These are phyloP conservation scores for Prionace glauca DNA, from an alignment of 2,797 vertebrate genomes.

Conservation along the genomic window DNA sequence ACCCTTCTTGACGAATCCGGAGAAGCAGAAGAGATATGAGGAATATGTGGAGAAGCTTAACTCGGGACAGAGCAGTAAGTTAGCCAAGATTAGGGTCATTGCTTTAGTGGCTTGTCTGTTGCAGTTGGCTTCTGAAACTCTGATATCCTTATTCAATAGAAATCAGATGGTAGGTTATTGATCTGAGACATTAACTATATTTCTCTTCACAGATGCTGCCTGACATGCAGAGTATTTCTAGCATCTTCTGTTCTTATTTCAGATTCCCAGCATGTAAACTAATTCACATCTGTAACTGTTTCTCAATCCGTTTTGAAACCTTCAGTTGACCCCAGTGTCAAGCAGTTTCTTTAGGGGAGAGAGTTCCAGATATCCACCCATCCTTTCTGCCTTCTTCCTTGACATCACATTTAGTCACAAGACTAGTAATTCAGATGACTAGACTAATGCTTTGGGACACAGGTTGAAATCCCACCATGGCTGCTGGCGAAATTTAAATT, in stretches of 20 bases:
- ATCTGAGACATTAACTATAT: neutral
- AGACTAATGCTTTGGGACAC: too few species aligned
- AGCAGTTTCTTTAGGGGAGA: neutral
- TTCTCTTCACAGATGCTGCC: neutral
- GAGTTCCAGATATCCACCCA: neutral
- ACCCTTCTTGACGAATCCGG: slow-evolving; percentile 76
- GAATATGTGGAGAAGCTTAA: slow-evolving; percentile 67
- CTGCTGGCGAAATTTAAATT: too few species aligned
- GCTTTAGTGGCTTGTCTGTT: slow-evolving; percentile 16
- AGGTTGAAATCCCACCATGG: too few species aligned
- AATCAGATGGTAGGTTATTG: neutral
- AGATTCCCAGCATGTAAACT: neutral
- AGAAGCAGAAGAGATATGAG: slow-evolving; percentile 86
- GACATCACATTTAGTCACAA: too few species aligned
- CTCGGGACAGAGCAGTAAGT: slow-evolving; percentile 70
- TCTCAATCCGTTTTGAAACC: neutral
- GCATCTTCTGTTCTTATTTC: neutral
- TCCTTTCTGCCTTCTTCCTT: too few species aligned
- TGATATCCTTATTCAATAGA: neutral
- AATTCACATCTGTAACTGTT: neutral
- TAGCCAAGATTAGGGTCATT: slow-evolving; percentile 12
- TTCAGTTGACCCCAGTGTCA: neutral
- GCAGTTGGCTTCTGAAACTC: neutral
- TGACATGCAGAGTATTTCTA: neutral
- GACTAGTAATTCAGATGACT: too few species aligned